phyloP scores from a whole-genome alignment of 1,140 invertebrate genomes.

The Drosophila ogumai region DNA sequence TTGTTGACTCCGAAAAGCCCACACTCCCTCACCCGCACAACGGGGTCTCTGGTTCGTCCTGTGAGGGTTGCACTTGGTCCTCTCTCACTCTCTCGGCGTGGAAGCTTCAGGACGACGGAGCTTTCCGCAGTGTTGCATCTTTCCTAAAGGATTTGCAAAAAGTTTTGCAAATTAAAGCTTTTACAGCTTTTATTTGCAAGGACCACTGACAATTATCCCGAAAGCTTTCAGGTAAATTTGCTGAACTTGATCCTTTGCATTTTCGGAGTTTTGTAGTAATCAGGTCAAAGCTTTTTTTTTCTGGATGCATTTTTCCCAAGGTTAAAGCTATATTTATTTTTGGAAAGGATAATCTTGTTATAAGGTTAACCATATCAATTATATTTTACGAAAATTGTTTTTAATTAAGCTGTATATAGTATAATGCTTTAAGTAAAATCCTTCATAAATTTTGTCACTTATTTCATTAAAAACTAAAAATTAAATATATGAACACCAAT shows the following conservation, averaged over 20 bases:
- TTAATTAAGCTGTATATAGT: not conserved
- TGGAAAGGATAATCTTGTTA: not conserved
- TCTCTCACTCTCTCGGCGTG: not conserved
- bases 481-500: too few relatives aligned
- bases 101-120: conserved; percentile 23
- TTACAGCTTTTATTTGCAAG: not conserved
- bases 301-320: conserved; percentile 29
- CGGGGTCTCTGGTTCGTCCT: conserved; percentile 42
- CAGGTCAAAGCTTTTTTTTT: conserved; percentile 23
- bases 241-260: not conserved
- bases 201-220: not conserved
- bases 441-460: too few relatives aligned
- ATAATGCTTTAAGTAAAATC: too few relatives aligned
- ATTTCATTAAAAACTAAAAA: too few relatives aligned
- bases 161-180: conserved; percentile 32
- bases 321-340: conserved; percentile 3
- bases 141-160: conserved; percentile 21
- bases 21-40: conserved; percentile 14
- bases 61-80: conserved; percentile 46
- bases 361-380: too few relatives aligned
- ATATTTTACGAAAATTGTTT: too few relatives aligned
- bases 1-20: conserved; percentile 60
- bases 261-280: conserved; percentile 8
- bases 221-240: conserved; percentile 7
- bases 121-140: conserved; percentile 50